These are phyloP conservation scores for Dasypolia templi DNA, from an alignment of 2,888 invertebrate species.

Conservation along the genomic window DNA sequence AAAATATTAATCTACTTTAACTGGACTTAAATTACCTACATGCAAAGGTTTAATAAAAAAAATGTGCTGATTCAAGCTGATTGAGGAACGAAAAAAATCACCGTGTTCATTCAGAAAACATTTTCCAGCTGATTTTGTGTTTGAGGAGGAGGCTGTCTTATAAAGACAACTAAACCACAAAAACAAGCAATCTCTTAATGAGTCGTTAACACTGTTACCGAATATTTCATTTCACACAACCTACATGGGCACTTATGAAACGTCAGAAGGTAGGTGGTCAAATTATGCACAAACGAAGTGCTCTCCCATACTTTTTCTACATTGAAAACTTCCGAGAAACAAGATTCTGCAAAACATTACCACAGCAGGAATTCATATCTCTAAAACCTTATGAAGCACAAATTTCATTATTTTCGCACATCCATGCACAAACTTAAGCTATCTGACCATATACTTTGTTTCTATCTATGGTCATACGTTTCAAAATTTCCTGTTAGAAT, in stretches of 20 bases:
- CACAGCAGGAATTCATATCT: no score
- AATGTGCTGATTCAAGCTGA: not conserved
- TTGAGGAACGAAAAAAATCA: not conserved
- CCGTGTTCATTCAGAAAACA: not conserved
- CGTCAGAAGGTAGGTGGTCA: not conserved
- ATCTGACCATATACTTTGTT: no score
- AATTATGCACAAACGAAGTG: no score
- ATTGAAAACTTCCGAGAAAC: no score
- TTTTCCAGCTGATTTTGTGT: not conserved
- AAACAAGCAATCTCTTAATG: not conserved
- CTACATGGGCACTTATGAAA: not conserved
- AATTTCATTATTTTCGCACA: no score
- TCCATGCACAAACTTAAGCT: no score
- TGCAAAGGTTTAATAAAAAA: not conserved
- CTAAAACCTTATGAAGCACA: no score
- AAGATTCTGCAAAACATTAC: no score
- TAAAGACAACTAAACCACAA: not conserved
- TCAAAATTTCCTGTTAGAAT: no score
- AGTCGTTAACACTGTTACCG: not conserved
- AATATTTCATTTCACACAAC: not conserved
- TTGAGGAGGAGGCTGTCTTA: not conserved
- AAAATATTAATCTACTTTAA: not conserved
- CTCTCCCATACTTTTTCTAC: no score
- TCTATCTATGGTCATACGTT: no score
- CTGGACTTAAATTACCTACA: not conserved